Percentiles rank a stretch among this genome's conserved stretches.
Conservation (phyloP, 2,113 vertebrate species). For the Empidonax alnorum region DNA sequence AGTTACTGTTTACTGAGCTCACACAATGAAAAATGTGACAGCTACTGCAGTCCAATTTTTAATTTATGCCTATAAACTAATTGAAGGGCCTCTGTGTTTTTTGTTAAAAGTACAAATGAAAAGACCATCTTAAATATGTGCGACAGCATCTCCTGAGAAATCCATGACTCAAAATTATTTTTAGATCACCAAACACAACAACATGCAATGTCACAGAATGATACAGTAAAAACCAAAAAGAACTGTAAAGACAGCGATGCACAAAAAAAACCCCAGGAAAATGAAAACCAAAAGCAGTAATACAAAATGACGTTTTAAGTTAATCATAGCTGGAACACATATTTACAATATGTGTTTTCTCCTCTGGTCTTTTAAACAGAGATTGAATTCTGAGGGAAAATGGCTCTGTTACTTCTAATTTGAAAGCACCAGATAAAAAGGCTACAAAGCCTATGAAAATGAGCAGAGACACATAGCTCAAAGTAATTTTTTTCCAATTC, state of each 20-base stretch:
- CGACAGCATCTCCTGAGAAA: constrained; percentile 54
- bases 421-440: background rate
- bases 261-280: background rate
- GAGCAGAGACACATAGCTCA: background rate
- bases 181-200: constrained; percentile 50
- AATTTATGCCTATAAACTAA: constrained; percentile 28
- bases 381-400: background rate
- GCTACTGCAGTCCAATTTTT: constrained; percentile 4
- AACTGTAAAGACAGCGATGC: background rate
- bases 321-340: background rate
- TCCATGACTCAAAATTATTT: constrained; percentile 63
- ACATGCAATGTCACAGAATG: constrained; percentile 39
- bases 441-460: background rate
- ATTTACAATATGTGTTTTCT: background rate
- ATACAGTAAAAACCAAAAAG: constrained; percentile 28
- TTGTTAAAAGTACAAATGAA: background rate
- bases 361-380: background rate
- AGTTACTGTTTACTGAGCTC: background rate
- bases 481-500: background rate
- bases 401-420: background rate
- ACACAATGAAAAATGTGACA: background rate
- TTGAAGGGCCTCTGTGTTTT: background rate
- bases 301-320: background rate
- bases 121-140: background rate
- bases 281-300: background rate